phyloP scores from a whole-genome alignment of 2,888 invertebrate species.

The Morpho deidamia region DNA sequence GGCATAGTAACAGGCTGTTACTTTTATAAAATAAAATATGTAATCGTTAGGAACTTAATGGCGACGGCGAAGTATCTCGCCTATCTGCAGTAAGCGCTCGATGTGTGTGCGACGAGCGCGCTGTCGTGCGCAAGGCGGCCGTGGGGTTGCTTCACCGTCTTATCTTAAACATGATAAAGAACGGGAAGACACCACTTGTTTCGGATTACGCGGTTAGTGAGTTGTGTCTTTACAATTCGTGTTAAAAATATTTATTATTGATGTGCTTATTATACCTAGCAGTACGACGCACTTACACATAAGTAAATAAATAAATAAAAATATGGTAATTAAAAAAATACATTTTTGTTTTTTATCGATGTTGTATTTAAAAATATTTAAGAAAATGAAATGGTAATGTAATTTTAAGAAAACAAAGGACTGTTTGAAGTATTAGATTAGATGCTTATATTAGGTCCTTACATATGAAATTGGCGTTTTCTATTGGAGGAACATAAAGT shows the following conservation, averaged over 20 bases:
- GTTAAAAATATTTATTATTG: neutral
- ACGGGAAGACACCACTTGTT: constrained; percentile 10
- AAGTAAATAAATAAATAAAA: neutral
- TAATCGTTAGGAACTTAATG: constrained; percentile 45
- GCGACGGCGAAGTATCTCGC: constrained; percentile 40
- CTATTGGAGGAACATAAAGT: too few relatives aligned
- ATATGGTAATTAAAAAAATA: too few relatives aligned
- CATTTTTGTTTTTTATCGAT: too few relatives aligned
- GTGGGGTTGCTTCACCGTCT: constrained; percentile 48
- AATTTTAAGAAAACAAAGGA: too few relatives aligned
- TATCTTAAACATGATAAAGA: constrained; percentile 26
- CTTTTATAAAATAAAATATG: too few relatives aligned
- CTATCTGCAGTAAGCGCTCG: constrained; percentile 51
- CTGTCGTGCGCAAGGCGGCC: constrained; percentile 57
- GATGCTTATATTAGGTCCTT: too few relatives aligned
- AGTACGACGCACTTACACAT: neutral
- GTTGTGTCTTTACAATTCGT: neutral
- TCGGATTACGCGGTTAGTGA: constrained; percentile 36
- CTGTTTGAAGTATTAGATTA: too few relatives aligned
- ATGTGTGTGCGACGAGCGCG: constrained; percentile 62
- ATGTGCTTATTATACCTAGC: neutral
- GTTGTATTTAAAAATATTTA: too few relatives aligned
- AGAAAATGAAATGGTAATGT: too few relatives aligned
- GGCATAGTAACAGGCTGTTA: too few relatives aligned
- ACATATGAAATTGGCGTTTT: too few relatives aligned